Conservation (phyloP, 2,888 invertebrate species). For the Hermaeophaga mercurialis region DNA sequence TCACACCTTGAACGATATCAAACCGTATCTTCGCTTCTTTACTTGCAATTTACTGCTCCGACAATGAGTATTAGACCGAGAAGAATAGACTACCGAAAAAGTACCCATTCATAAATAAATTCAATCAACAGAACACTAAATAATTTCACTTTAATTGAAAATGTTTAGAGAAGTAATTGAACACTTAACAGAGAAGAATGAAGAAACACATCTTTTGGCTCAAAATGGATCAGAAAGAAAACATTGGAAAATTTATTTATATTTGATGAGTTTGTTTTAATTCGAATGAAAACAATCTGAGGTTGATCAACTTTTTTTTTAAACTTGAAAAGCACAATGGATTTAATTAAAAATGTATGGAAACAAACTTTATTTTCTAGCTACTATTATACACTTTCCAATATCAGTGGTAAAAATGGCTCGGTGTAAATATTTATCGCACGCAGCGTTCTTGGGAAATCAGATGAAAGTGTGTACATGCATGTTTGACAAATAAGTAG, state of each 20-base stretch:
- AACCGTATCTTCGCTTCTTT: conserved; percentile 46
- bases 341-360: neutral
- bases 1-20: conserved; percentile 49
- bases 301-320: no score
- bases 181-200: neutral
- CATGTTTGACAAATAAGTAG: conserved; percentile 38
- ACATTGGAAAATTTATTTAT: no score
- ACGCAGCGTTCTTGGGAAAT: conserved; percentile 30
- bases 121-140: conserved; percentile 19
- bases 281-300: no score
- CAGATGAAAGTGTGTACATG: conserved; percentile 35
- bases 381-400: conserved; percentile 18
- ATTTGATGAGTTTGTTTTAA: no score
- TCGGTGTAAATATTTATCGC: conserved; percentile 24
- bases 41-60: conserved; percentile 42
- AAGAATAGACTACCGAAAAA: conserved; percentile 40
- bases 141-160: conserved; percentile 12
- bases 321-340: neutral
- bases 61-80: conserved; percentile 43
- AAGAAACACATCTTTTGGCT: no score
- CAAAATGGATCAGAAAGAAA: no score
- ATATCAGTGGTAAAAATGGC: conserved; percentile 15
- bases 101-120: conserved; percentile 39
- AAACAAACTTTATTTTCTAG: conserved; percentile 6
- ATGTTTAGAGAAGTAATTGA: conserved; percentile 6